Conservation (phyloP, 1,140 invertebrate species). For the Psilanteris sp. region DNA sequence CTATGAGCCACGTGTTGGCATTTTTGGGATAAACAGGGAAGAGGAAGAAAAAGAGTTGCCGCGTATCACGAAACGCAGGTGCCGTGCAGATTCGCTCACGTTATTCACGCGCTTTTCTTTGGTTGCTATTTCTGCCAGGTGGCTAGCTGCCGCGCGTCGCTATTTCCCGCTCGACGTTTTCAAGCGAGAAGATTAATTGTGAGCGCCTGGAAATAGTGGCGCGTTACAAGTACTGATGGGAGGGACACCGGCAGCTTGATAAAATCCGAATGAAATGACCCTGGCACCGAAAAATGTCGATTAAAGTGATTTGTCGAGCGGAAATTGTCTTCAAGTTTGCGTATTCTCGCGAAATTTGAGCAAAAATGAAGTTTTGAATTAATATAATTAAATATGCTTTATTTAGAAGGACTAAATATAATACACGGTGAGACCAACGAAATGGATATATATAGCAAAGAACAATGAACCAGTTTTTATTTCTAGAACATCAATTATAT, state of each 20-base stretch:
- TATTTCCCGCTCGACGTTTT: constrained; percentile 73
- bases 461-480: no score
- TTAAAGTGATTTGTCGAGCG: constrained; percentile 7
- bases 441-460: no score
- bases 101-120: constrained; percentile 53
- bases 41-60: constrained; percentile 37
- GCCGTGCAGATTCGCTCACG: constrained; percentile 59
- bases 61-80: constrained; percentile 66
- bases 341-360: neutral
- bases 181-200: constrained; percentile 76
- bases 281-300: constrained; percentile 24
- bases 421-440: no score
- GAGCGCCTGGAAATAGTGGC: constrained; percentile 73
- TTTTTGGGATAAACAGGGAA: constrained; percentile 41
- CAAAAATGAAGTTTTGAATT: neutral
- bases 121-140: constrained; percentile 77
- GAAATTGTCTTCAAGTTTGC: neutral
- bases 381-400: neutral
- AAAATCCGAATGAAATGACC: constrained; percentile 13
- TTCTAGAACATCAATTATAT: no score
- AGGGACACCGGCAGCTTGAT: constrained; percentile 1
- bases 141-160: constrained; percentile 59
- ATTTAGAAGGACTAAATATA: neutral
- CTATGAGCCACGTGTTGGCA: constrained; percentile 45
- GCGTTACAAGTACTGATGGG: neutral